A percentile compares a stretch with the other conserved stretches of the same genome.
phyloP scores from a whole-genome alignment of 1,140 invertebrate genomes.

The Protaetia brevitarsis region DNA sequence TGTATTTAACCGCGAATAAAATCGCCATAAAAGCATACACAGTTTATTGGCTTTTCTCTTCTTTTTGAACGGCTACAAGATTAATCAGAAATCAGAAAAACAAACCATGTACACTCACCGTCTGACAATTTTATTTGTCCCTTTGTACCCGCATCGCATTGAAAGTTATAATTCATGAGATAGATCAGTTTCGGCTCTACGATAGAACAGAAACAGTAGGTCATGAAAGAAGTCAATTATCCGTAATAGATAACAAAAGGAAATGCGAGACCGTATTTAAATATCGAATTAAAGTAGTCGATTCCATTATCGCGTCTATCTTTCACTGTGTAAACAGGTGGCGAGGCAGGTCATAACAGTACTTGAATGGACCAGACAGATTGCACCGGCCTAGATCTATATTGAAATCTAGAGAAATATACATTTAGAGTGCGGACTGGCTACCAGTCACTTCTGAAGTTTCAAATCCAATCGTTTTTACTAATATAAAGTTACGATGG shows the following conservation, averaged over 20 bases:
- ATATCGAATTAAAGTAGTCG: constrained; percentile 20
- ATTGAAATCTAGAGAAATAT: constrained; percentile 28
- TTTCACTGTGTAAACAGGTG: constrained; percentile 21
- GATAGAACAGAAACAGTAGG: constrained; percentile 17
- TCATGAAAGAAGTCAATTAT: constrained; percentile 22
- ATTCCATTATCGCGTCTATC: constrained; percentile 2
- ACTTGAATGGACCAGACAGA: constrained; percentile 19
- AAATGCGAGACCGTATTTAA: constrained; percentile 15
- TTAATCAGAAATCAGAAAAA: too few species aligned
- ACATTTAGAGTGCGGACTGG: constrained; percentile 21
- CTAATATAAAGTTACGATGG: constrained; percentile 12
- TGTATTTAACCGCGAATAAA: too few species aligned
- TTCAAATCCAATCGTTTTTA: constrained; percentile 17
- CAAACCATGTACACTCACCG: too few species aligned
- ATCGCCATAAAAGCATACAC: too few species aligned
- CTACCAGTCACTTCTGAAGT: constrained; percentile 9
- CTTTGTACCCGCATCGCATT: not conserved
- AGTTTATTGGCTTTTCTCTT: too few species aligned
- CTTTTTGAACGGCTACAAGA: too few species aligned
- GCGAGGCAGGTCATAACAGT: constrained; percentile 16
- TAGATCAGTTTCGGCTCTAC: not conserved
- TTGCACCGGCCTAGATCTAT: constrained; percentile 24
- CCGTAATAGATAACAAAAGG: constrained; percentile 2
- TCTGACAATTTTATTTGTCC: not conserved
- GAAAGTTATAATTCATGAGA: not conserved